Percentiles rank a stretch among this genome's conserved stretches.
Conservation (phyloP, 2,113 vertebrate species). For the Oncorhynchus masou region DNA sequence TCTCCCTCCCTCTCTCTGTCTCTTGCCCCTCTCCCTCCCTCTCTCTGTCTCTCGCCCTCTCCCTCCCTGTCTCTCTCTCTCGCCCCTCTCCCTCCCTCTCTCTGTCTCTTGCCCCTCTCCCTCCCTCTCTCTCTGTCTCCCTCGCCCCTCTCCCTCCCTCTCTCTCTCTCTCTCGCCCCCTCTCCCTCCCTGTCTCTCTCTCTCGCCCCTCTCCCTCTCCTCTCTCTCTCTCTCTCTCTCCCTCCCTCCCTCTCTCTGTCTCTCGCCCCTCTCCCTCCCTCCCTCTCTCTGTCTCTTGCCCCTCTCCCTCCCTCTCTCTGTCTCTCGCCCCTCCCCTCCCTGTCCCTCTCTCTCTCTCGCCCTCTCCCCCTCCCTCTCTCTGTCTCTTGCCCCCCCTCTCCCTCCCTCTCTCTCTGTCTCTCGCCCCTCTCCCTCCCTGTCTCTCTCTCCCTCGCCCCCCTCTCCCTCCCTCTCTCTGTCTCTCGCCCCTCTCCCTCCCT, state of each 20-base stretch:
- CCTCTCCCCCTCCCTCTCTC: neutral
- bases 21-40: neutral
- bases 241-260: slow-evolving; percentile 2
- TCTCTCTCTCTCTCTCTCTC: too few species aligned
- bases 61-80: neutral
- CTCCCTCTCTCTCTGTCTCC: neutral
- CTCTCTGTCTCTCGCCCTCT: too few species aligned
- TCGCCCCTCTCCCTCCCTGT: neutral
- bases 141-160: neutral
- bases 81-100: neutral
- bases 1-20: neutral
- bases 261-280: neutral
- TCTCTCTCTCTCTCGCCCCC: too few species aligned
- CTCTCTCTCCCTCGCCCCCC: neutral
- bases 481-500: too few species aligned
- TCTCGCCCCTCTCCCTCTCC: neutral
- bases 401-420: neutral
- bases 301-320: neutral
- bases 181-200: too few species aligned
- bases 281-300: neutral
- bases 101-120: too few species aligned
- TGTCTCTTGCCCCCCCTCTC: too few species aligned
- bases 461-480: neutral
- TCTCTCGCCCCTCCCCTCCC: too few species aligned
- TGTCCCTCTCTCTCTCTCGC: neutral